Percentiles rank a stretch among this genome's conserved stretches.
Conservation (phyloP, 1,140 invertebrate species). For the Drosophila malerkotliana region DNA sequence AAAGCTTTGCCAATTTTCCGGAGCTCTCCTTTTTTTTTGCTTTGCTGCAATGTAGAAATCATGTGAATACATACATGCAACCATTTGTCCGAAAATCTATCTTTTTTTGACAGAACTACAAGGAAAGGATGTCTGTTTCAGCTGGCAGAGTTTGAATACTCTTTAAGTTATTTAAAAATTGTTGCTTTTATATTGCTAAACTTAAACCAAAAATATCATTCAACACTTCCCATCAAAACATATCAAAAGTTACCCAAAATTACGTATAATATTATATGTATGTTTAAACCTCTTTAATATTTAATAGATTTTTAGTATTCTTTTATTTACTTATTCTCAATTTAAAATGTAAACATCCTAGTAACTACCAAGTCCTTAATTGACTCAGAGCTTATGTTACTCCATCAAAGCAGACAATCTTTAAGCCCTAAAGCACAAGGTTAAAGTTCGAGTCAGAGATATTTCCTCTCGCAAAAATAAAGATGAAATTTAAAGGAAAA, state of each 20-base stretch:
- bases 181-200: no score
- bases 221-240: no score
- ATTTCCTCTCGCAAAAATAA: conserved; percentile 1
- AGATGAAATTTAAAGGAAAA: conserved; percentile 7
- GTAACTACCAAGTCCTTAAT: conserved; percentile 7
- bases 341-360: neutral
- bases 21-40: conserved; percentile 8
- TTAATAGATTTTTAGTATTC: no score
- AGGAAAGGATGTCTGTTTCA: neutral
- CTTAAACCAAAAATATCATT: no score
- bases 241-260: no score
- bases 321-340: neutral
- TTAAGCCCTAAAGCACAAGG: neutral
- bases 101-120: neutral
- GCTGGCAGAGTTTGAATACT: neutral
- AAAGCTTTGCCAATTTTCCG: conserved; percentile 28
- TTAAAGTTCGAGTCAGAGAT: conserved; percentile 3
- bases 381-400: neutral
- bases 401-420: neutral
- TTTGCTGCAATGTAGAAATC: neutral
- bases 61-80: conserved; percentile 14
- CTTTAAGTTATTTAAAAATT: neutral
- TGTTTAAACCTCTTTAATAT: no score
- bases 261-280: no score
- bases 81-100: conserved; percentile 11